A percentile compares a stretch with the other conserved stretches of the same genome.
Conservation (phyloP, 2,888 invertebrate genomes). For the Drosophila atripex region DNA sequence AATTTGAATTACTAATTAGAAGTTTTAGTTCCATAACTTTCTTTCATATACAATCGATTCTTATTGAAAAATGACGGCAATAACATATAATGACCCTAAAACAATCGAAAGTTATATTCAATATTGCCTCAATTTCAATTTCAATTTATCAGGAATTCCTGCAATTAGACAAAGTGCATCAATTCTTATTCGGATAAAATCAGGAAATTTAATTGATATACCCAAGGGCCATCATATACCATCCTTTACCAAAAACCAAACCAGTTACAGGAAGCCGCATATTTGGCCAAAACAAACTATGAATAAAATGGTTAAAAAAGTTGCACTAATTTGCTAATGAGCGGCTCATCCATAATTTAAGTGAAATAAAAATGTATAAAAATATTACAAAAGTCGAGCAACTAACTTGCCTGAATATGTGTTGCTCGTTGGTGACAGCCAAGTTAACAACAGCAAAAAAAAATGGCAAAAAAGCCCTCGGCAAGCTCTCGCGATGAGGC, state of each 20-base stretch:
- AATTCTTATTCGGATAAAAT: conserved; percentile 15
- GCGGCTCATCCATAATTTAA: conserved; percentile 46
- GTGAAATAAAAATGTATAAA: conserved; percentile 43
- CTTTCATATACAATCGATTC: neutral
- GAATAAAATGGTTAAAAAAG: conserved; percentile 37
- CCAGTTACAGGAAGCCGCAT: neutral
- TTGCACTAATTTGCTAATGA: conserved; percentile 76
- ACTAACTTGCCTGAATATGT: conserved; percentile 46
- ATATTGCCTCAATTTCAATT: conserved; percentile 1
- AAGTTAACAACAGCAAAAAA: conserved; percentile 5
- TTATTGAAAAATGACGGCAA: neutral
- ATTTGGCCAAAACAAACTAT: conserved; percentile 22
- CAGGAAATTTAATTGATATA: neutral
- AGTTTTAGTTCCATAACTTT: neutral
- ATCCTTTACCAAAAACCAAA: neutral
- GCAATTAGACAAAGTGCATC: conserved; percentile 29
- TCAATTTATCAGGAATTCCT: neutral
- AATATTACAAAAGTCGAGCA: conserved; percentile 64
- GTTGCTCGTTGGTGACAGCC: conserved; percentile 46
- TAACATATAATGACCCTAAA: neutral
- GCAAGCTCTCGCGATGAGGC: conserved; percentile 15
- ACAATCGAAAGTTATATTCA: neutral
- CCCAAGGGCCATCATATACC: neutral
- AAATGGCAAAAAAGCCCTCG: conserved; percentile 21
- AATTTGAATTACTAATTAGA: no score